Evolutionary conservation across 2,888 invertebrate genomes (phyloP).

Genomic region (Pseudococcus viburni): DNA sequence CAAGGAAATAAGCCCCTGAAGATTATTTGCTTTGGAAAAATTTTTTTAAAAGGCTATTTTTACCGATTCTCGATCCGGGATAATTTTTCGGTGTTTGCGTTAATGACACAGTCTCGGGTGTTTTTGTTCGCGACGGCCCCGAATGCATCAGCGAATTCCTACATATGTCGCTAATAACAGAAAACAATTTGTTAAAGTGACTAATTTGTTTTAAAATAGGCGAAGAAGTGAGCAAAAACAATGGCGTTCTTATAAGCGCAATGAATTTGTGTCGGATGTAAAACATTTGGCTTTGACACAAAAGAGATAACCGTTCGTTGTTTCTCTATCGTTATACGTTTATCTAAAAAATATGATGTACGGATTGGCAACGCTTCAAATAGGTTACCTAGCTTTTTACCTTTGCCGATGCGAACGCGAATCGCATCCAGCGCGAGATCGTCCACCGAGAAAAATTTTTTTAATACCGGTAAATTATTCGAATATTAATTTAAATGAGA

Average conservation of each 20-base stretch:
- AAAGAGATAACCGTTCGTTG: constrained; percentile 60
- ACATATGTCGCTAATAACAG: constrained; percentile 57
- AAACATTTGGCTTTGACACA: constrained; percentile 66
- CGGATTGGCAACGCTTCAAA: constrained; percentile 56
- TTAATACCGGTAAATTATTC: constrained; percentile 59
- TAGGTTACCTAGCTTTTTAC: constrained; percentile 65
- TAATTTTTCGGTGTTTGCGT: background rate
- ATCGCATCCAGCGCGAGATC: background rate
- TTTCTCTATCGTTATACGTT: constrained; percentile 48
- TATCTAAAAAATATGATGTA: constrained; percentile 63
- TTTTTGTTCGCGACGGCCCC: background rate
- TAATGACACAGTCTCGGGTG: background rate
- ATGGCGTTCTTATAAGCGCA: constrained; percentile 37
- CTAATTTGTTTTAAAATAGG: constrained; percentile 64
- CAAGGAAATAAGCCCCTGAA: background rate
- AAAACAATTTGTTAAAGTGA: constrained; percentile 66
- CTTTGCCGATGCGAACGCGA: constrained; percentile 10
- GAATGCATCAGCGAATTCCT: background rate
- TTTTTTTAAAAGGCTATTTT: background rate
- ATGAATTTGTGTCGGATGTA: constrained; percentile 62
- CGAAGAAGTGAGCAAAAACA: constrained; percentile 57
- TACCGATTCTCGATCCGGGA: background rate
- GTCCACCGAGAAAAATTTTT: background rate
- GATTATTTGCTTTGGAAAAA: background rate
- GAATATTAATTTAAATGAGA: constrained; percentile 60